Base-by-base conservation (phyloP, 2,113 vertebrate species). In the Athene cunicularia region DNA sequence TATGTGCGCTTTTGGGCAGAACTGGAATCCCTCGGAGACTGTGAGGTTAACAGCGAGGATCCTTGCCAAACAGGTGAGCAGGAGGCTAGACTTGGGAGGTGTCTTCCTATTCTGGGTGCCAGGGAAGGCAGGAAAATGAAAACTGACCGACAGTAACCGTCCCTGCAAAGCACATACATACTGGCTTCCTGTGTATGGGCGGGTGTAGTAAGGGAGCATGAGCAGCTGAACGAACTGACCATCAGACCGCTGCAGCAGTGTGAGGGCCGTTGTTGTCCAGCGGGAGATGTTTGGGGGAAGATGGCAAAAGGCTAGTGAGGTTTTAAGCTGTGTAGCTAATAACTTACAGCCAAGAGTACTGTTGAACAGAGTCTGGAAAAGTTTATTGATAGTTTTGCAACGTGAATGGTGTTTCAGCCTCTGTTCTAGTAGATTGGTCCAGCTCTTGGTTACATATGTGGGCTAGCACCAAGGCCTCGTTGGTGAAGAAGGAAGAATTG, bases 11-110 rank as follows among this genome's bases (percentile, higher is more conserved):
- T 99, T 99, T 39, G 98, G 99, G 77, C 98, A 99, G 93, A 99
- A 98, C 64, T 99, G 99, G 99, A 98, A 98, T 73, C 99, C 99
- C 3, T 99, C 99, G 0, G 99, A 99, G 97, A 99, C 98, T 0
- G 98, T 99, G 47, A 98, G 99, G 52, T 98, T 99, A 47, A 98
- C 99, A 1, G 99, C 99, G 6, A 98, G 99, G 96, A 98, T 99
- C 89, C 98, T 99, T 66, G 98, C 98, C 97, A 99, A 98, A 93
- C 99, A 99, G 99, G 99, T 99, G 94, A 98, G 98, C 70, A 84
- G 81, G 43, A 66, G 24, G 41, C 5, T 12, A 14, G 30, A 9
- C 14, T 14, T 66, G 49, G 77, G 60, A 95, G 32, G 22, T 39
- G 20, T 20, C 4, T 70, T 95, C 12, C 14, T 95, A 47, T 28